Percentiles rank a stretch among this genome's conserved stretches.
phyloP scores from a whole-genome alignment of 1,140 invertebrate species.

The Polyergus mexicanus region DNA sequence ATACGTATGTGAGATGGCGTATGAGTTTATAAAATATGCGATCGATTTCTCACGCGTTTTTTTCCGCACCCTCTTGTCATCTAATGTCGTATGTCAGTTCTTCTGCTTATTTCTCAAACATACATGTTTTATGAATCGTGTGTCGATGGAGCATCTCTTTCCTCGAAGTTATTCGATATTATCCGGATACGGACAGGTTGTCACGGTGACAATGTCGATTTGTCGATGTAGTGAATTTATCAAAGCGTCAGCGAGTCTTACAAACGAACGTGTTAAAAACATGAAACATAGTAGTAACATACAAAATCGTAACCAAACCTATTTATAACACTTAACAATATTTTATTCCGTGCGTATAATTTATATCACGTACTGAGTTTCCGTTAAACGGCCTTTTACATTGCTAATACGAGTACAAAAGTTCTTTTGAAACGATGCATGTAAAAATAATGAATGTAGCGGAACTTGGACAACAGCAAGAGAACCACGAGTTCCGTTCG shows the following conservation, averaged over 20 bases:
- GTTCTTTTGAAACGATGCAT: not conserved
- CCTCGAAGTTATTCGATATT: constrained; percentile 36
- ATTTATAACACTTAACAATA: not conserved
- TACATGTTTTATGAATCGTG: constrained; percentile 61
- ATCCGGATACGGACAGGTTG: constrained; percentile 43
- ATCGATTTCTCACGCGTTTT: not conserved
- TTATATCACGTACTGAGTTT: not conserved
- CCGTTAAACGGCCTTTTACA: not conserved
- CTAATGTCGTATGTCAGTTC: constrained; percentile 5
- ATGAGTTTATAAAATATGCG: constrained; percentile 22
- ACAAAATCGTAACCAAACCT: not conserved
- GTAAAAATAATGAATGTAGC: constrained; percentile 5
- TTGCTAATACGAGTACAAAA: not conserved
- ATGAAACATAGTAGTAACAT: not conserved
- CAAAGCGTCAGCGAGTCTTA: not conserved
- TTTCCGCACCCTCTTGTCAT: not conserved
- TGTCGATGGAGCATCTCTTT: constrained; percentile 23
- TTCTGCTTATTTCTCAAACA: constrained; percentile 20
- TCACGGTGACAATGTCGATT: constrained; percentile 46
- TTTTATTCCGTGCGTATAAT: not conserved
- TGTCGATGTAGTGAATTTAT: constrained; percentile 41
- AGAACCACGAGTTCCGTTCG: constrained; percentile 57
- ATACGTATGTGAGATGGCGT: no score
- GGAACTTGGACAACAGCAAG: constrained; percentile 37
- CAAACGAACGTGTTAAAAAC: not conserved